Evolutionary conservation across 1,140 invertebrate species (phyloP).

Genomic region (Antheraea mylitta): DNA sequence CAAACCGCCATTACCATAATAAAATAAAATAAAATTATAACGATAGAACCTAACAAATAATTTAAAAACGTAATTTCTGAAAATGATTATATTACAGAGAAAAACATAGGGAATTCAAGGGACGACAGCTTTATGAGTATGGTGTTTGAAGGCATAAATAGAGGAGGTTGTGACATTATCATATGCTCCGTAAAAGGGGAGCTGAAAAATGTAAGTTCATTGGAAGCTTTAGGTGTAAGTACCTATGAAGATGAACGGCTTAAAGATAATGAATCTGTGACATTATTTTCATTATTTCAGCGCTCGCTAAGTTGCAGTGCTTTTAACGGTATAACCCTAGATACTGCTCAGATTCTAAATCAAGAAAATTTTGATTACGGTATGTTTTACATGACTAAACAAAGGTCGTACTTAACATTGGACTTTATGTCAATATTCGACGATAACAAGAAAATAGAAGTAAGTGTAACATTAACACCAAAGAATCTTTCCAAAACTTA

Average conservation of each 20-base stretch:
- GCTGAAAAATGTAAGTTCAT: slow-evolving; percentile 30
- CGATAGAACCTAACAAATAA: no score
- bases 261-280: not conserved
- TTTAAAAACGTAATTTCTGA: not conserved
- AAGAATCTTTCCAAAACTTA: no score
- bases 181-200: slow-evolving; percentile 27
- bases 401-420: not conserved
- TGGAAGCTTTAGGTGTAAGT: not conserved
- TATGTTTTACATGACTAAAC: slow-evolving; percentile 2
- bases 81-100: not conserved
- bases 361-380: not conserved
- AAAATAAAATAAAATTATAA: no score
- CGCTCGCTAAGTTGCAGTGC: not conserved
- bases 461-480: no score
- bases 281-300: not conserved
- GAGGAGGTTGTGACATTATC: slow-evolving; percentile 27
- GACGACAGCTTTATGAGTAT: slow-evolving; percentile 28
- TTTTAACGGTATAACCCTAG: slow-evolving; percentile 1
- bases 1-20: no score
- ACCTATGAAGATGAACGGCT: no score
- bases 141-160: slow-evolving; percentile 20
- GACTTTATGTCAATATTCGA: slow-evolving; percentile 6
- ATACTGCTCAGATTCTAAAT: not conserved
- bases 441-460: no score
- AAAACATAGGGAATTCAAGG: slow-evolving; percentile 31